phyloP scores from a whole-genome alignment of 2,113 vertebrate species.

The Marcusenius ussheri region DNA sequence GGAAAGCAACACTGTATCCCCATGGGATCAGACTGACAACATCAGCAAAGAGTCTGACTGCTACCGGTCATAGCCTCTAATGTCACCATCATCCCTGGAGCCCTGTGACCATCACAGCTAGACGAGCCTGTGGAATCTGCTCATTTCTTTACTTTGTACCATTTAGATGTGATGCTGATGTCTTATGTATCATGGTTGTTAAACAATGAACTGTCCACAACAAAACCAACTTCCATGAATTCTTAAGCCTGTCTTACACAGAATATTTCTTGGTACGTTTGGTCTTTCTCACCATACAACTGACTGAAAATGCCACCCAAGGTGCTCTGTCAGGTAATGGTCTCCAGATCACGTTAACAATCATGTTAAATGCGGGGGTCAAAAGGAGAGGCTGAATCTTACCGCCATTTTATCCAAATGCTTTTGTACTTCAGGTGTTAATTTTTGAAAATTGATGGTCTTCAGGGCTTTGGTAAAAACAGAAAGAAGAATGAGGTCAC shows the following conservation, averaged over 20 bases:
- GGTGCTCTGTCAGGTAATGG: neutral
- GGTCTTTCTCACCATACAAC: neutral
- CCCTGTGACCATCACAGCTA: neutral
- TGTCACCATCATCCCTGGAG: neutral
- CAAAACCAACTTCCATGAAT: neutral
- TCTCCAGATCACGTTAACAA: neutral
- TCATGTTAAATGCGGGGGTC: neutral
- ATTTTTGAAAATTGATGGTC: slow-evolving; percentile 82
- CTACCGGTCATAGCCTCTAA: neutral
- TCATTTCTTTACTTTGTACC: neutral
- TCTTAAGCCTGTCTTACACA: neutral
- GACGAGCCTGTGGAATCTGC: neutral
- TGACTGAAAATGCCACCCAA: neutral
- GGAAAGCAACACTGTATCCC: neutral
- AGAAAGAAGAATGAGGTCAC: neutral
- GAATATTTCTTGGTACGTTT: neutral
- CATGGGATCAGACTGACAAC: neutral
- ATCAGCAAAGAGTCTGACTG: neutral
- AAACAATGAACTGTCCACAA: neutral
- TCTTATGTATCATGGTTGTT: neutral
- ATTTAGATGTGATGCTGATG: neutral
- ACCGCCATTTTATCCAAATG: slow-evolving; percentile 69
- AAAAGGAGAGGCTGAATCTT: slow-evolving; percentile 1
- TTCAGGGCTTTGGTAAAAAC: slow-evolving; percentile 54
- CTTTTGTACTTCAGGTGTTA: slow-evolving; percentile 63